These are phyloP conservation scores for Pelmatolapia mariae DNA, from an alignment of 2,113 vertebrate genomes.

Conservation along the genomic window DNA sequence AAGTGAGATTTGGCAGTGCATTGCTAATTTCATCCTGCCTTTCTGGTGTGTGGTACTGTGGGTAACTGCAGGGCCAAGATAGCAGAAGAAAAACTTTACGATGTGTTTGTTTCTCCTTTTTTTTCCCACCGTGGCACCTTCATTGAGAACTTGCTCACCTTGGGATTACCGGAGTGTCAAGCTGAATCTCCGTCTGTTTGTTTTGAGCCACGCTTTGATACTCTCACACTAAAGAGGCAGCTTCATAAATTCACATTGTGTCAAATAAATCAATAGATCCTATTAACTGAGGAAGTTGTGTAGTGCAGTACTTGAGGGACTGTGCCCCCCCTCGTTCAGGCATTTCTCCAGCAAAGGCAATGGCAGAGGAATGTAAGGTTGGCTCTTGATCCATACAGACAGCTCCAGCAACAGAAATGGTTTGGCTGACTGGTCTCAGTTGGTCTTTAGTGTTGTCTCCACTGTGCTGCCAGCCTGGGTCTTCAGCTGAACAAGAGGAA, in stretches of 20 bases:
- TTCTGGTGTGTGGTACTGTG: background rate
- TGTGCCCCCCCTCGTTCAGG: constrained; percentile 22
- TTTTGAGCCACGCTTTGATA: constrained; percentile 65
- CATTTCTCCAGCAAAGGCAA: constrained; percentile 32
- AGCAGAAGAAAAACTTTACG: background rate
- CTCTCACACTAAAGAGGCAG: constrained; percentile 50
- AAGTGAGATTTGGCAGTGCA: background rate
- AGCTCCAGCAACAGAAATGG: constrained; percentile 49
- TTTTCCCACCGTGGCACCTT: constrained; percentile 5
- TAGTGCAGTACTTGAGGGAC: constrained; percentile 50
- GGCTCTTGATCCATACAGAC: constrained; percentile 52
- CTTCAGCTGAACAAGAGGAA: background rate
- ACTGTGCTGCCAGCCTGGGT: constrained; percentile 29
- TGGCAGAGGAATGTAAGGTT: constrained; percentile 17
- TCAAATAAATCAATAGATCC: constrained; percentile 69
- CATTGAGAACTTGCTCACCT: constrained; percentile 17
- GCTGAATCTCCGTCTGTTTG: constrained; percentile 56
- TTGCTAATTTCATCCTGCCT: background rate
- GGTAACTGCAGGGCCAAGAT: background rate
- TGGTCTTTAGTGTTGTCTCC: constrained; percentile 28
- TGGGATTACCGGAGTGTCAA: constrained; percentile 55
- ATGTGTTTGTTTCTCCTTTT: background rate
- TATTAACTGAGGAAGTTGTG: constrained; percentile 63
- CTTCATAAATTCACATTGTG: constrained; percentile 68
- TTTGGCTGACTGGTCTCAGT: constrained; percentile 59